Conservation (phyloP, 2,113 vertebrate genomes). For the Xiphorhynchus elegans region DNA sequence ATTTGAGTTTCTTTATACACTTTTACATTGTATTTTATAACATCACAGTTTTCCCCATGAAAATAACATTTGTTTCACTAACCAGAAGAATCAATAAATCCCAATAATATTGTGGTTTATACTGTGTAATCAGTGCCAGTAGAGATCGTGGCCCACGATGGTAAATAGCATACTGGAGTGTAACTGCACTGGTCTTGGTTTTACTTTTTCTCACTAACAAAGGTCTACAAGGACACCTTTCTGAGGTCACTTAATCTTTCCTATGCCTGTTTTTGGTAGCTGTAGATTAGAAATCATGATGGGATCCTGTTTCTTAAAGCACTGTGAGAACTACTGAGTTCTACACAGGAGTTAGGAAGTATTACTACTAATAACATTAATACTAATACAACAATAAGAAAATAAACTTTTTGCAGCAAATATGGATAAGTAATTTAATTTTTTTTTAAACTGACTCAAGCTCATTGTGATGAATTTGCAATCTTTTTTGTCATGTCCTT, state of each 20-base stretch:
- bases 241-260: neutral
- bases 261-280: neutral
- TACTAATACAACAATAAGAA: neutral
- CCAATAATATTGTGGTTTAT: neutral
- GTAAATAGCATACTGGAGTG: neutral
- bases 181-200: neutral
- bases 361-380: neutral
- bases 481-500: neutral
- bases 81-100: neutral
- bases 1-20: neutral
- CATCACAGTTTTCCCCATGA: neutral
- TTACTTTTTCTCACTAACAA: neutral
- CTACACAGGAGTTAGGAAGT: neutral
- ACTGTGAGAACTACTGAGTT: neutral
- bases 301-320: neutral
- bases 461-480: neutral
- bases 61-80: neutral
- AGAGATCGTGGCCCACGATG: neutral
- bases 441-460: neutral
- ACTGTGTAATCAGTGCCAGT: neutral
- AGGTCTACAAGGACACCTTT: neutral
- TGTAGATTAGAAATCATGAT: neutral
- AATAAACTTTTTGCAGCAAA: neutral
- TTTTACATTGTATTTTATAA: neutral
- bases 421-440: rapidly evolving